phyloP scores from a whole-genome alignment of 2,888 invertebrate species.

The Microplitis manilae region DNA sequence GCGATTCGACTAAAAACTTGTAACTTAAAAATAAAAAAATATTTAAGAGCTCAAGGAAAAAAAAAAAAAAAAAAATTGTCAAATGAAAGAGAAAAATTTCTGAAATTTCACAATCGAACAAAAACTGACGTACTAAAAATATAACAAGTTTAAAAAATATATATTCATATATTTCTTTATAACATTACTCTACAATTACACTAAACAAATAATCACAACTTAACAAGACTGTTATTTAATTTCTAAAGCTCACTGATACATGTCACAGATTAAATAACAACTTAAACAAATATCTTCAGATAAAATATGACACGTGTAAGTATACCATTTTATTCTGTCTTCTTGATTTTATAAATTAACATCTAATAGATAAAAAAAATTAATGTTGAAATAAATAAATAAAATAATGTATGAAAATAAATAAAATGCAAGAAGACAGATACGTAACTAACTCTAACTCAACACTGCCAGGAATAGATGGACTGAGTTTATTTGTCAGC shows the following conservation, averaged over 20 bases:
- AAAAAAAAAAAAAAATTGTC: neutral
- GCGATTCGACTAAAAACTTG: neutral
- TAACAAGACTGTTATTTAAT: neutral
- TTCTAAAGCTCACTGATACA: conserved; percentile 24
- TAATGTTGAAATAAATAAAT: conserved; percentile 37
- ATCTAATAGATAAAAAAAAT: conserved; percentile 23
- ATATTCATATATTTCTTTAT: neutral
- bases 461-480: conserved; percentile 69
- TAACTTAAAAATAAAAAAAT: neutral
- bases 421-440: conserved; percentile 51
- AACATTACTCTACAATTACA: neutral
- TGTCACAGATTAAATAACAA: conserved; percentile 26
- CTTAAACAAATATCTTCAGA: conserved; percentile 6
- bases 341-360: neutral
- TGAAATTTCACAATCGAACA: neutral
- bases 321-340: neutral
- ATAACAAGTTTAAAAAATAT: neutral
- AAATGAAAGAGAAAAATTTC: neutral
- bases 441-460: conserved; percentile 62
- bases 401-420: conserved; percentile 43
- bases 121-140: neutral
- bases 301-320: conserved; percentile 5
- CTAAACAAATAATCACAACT: neutral
- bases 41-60: neutral
- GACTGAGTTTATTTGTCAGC: conserved; percentile 56